phyloP scores from a whole-genome alignment of 1,140 invertebrate genomes.

The Anastrepha obliqua region DNA sequence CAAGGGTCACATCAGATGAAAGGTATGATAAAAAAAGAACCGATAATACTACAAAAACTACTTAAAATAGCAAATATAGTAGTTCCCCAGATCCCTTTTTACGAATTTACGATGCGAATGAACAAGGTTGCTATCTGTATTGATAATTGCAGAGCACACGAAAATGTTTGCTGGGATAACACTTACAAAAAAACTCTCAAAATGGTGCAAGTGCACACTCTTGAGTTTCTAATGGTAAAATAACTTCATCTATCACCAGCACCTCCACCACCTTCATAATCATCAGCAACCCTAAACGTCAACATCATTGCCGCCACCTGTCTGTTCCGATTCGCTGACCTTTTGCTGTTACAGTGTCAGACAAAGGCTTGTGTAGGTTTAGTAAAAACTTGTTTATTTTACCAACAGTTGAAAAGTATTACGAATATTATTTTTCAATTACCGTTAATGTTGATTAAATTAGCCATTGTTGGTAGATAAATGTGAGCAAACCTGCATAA shows the following conservation, averaged over 20 bases:
- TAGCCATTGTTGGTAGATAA: background rate
- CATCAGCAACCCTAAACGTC: background rate
- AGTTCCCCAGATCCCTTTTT: too few species aligned
- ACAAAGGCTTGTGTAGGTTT: background rate
- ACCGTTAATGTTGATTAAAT: slow-evolving; percentile 5
- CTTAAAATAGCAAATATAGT: too few species aligned
- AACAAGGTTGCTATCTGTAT: too few species aligned
- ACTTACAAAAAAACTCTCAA: too few species aligned
- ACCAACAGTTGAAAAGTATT: background rate
- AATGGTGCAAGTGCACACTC: background rate
- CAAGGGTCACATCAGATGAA: too few species aligned
- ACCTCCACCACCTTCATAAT: background rate
- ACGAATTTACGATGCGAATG: too few species aligned
- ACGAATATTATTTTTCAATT: slow-evolving; percentile 40
- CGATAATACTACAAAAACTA: too few species aligned
- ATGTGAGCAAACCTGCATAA: background rate
- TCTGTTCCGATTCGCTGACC: background rate
- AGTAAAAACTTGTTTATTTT: background rate
- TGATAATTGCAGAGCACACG: too few species aligned
- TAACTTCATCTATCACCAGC: background rate
- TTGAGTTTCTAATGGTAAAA: slow-evolving; percentile 15
- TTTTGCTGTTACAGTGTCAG: slow-evolving; percentile 5
- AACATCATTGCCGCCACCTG: slow-evolving; percentile 13
- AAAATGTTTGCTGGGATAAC: too few species aligned
- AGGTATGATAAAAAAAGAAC: too few species aligned